Evolutionary conservation across 2,797 vertebrate species (phyloP).

Genomic region (Sebastes hubbsi): DNA sequence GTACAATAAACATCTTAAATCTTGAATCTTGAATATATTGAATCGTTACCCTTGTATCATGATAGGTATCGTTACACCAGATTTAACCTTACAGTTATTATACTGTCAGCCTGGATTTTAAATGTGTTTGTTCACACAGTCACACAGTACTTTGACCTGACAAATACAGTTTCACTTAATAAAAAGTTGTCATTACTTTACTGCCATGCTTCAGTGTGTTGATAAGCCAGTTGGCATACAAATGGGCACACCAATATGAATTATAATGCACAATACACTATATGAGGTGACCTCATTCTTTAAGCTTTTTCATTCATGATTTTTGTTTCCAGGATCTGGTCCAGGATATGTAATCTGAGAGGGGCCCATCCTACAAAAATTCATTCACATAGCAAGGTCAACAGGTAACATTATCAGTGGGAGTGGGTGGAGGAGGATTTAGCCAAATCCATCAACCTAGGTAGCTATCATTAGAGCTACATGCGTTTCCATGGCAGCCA

Average conservation of each 20-base stretch:
- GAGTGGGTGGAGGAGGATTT: not conserved
- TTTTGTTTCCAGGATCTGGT: slow-evolving; percentile 2
- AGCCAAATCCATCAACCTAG: not conserved
- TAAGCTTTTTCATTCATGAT: not conserved
- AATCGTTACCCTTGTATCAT: too few relatives aligned
- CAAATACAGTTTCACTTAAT: slow-evolving; percentile 7
- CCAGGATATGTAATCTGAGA: slow-evolving; percentile 34
- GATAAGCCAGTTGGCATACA: not conserved
- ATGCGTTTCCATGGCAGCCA: slow-evolving; percentile 21
- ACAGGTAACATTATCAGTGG: not conserved
- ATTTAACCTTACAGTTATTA: not conserved
- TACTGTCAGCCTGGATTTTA: not conserved
- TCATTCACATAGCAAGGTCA: not conserved
- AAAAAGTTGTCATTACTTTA: not conserved
- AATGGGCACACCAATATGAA: not conserved
- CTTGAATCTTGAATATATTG: too few relatives aligned
- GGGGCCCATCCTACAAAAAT: not conserved
- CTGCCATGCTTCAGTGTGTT: not conserved
- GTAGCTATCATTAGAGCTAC: too few relatives aligned
- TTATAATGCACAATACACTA: not conserved
- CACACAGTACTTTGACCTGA: slow-evolving; percentile 58
- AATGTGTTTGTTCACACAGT: not conserved
- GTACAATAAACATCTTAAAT: too few relatives aligned
- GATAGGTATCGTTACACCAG: too few relatives aligned
- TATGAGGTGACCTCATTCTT: not conserved